Percentiles rank a stretch among this genome's conserved stretches.
phyloP scores from a whole-genome alignment of 2,797 vertebrate genomes.

The Chiropotes sagulatus region DNA sequence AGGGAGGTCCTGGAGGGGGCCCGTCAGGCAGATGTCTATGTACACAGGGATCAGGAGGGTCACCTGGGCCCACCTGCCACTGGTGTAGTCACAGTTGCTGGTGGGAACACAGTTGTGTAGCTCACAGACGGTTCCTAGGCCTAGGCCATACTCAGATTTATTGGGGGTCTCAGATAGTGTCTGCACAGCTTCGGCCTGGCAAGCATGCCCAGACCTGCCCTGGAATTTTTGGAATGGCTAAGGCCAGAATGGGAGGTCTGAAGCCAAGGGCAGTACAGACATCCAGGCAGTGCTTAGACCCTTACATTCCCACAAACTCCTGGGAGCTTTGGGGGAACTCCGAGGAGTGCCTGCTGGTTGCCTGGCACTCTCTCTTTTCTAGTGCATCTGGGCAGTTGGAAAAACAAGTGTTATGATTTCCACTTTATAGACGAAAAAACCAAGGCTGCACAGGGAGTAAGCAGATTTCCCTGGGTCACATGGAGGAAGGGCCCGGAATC shows the following conservation, averaged over 20 bases:
- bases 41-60: not conserved
- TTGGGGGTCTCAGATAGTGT: slow-evolving; percentile 52
- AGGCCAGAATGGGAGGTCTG: slow-evolving; percentile 38
- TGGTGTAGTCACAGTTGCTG: not conserved
- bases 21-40: not conserved
- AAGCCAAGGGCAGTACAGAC: slow-evolving; percentile 27
- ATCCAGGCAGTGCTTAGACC: slow-evolving; percentile 38
- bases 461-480: slow-evolving; percentile 2
- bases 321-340: not conserved
- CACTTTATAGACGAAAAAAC: slow-evolving; percentile 42
- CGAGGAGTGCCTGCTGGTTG: not conserved
- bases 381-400: not conserved
- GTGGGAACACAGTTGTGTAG: not conserved
- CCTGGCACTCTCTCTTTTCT: slow-evolving; percentile 45
- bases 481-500: not conserved
- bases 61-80: not conserved
- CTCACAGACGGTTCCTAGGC: not conserved
- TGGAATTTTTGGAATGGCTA: slow-evolving; percentile 78
- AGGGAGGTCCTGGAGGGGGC: not conserved
- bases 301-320: not conserved
- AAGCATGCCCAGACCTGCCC: slow-evolving; percentile 78
- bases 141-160: not conserved
- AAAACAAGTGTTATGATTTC: slow-evolving; percentile 27
- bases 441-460: not conserved
- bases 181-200: slow-evolving; percentile 36